A percentile compares a stretch with the other conserved stretches of the same genome.
Conservation (phyloP, 2,113 vertebrate species). For the Cochlearius cochlearius region DNA sequence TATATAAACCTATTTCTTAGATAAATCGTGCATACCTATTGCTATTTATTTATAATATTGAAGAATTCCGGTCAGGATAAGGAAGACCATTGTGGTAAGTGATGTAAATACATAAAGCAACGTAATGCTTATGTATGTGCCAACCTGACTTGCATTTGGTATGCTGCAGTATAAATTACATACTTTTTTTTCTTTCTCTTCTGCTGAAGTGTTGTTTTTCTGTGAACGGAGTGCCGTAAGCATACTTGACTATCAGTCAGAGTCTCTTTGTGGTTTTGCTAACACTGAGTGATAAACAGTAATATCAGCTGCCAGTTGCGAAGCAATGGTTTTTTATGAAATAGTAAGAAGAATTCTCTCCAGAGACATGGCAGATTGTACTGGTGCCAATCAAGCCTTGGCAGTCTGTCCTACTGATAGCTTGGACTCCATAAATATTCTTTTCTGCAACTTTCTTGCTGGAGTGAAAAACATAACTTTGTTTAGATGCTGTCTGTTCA, state of each 20-base stretch:
- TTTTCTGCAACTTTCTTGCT: neutral
- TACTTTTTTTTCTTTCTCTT: neutral
- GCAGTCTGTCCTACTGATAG: neutral
- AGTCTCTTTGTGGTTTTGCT: neutral
- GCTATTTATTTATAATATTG: neutral
- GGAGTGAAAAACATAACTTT: neutral
- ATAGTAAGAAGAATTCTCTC: neutral
- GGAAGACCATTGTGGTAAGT: neutral
- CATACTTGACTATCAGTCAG: neutral
- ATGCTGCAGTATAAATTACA: neutral
- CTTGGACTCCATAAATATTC: neutral
- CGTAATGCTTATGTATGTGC: fast-evolving
- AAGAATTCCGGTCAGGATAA: neutral
- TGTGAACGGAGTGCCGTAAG: neutral
- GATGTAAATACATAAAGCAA: neutral
- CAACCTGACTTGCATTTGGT: neutral
- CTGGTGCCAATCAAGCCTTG: neutral
- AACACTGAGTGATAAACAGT: neutral
- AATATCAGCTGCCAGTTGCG: neutral
- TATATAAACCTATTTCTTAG: neutral
- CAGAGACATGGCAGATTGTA: neutral
- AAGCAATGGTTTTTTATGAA: neutral
- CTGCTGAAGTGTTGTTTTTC: neutral
- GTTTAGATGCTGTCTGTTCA: neutral
- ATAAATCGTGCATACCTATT: neutral